phyloP scores from a whole-genome alignment of 2,888 invertebrate species.

The Drosophila multiciliata region DNA sequence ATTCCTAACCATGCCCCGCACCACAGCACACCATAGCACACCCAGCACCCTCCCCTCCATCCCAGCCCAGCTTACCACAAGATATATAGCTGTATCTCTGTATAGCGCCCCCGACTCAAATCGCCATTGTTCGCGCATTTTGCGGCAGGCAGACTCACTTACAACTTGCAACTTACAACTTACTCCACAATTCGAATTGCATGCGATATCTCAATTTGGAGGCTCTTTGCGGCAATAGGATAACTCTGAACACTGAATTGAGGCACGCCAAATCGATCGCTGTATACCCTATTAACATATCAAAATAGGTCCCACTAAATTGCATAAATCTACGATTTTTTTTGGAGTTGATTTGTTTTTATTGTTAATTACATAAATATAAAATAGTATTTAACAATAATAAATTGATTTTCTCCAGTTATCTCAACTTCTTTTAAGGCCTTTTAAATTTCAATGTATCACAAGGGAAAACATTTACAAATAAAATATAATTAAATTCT shows the following conservation, averaged over 20 bases:
- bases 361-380: not conserved
- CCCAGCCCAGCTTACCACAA: constrained; percentile 26
- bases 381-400: not conserved
- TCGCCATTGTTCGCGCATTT: constrained; percentile 76
- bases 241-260: constrained; percentile 1
- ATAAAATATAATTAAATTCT: not conserved
- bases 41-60: too few relatives aligned
- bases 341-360: not conserved
- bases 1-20: constrained; percentile 44
- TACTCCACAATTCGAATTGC: constrained; percentile 60
- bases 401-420: not conserved
- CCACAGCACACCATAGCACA: constrained; percentile 7
- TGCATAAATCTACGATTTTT: not conserved
- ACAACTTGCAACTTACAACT: constrained; percentile 73
- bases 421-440: not conserved
- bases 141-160: constrained; percentile 51
- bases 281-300: not conserved
- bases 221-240: constrained; percentile 57
- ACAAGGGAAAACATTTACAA: not conserved
- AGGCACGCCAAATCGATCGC: not conserved
- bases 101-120: constrained; percentile 47
- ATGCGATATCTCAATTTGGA: constrained; percentile 82
- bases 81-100: constrained; percentile 36
- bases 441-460: accelerated
- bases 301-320: not conserved